Base-by-base conservation (phyloP, 2,888 invertebrate genomes). In the Cataglyphis rosenhaueri region DNA sequence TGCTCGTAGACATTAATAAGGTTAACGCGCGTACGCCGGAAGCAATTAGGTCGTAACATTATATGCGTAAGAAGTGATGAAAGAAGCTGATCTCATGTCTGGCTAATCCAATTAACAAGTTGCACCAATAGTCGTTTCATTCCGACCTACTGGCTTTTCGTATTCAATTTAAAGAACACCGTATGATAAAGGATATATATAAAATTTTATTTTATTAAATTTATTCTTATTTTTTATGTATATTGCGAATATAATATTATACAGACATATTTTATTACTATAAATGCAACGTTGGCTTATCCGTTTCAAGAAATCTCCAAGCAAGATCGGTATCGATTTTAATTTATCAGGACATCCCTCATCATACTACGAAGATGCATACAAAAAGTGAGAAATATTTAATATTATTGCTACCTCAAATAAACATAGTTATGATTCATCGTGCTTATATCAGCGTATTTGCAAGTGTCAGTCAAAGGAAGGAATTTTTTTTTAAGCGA, bases 41-140 rank as follows among this genome's bases (percentile, higher is more conserved):
- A 89, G 71, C 81, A 89, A 87, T 89, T 88, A 86, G 81, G 61
- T 59, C 68, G 84, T 88, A 82, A 88, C 87, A 74, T 85, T 82
- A 89, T 76, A 65, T 41, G 82, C 65, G 79, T 73, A 81, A 85
- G 84, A 82, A 81, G 84, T 59, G 84, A 87, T 78, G 82, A 85
- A 85, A 85, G 79, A 81, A 82, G 89, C 84, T 89, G 89, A 89
- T 82, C 86, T 89, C 89, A 89, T 62, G 84, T 74, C 35, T 75
- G 84, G 82, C 71, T 81, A 85, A 88, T 86, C 82, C 73, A 81
- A 82, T 83, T 78, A 82, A 83, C 75, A 66, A 81, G 71, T 83
- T 74, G 41, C 84, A 57, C 65, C 82, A 84, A 85, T 83, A 84
- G 18, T 74, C 44, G 59, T 76, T 59, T 29, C 38, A 52, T 57